These are phyloP conservation scores for Netelia virgata DNA, from an alignment of 2,888 invertebrate species.

Conservation along the genomic window DNA sequence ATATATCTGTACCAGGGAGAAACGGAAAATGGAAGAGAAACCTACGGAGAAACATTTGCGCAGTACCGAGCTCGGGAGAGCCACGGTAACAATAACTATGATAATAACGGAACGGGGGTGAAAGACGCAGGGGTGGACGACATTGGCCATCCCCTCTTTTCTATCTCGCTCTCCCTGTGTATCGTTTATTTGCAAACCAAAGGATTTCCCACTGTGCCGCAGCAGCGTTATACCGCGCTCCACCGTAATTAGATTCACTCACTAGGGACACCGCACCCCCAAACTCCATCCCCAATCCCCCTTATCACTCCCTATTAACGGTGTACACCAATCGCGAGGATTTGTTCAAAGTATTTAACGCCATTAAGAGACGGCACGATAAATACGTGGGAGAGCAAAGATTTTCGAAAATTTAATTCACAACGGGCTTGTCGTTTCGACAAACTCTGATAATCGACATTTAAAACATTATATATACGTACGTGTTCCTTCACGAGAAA, in stretches of 20 bases:
- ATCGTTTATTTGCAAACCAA: constrained; percentile 68
- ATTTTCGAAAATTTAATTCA: background rate
- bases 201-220: constrained; percentile 62
- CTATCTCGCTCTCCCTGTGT: background rate
- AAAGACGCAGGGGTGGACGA: constrained; percentile 32
- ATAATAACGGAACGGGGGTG: constrained; percentile 52
- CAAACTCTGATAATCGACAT: background rate
- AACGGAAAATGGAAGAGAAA: constrained; percentile 18
- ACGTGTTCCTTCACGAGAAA: background rate
- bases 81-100: constrained; percentile 59
- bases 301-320: constrained; percentile 28
- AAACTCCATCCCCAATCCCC: constrained; percentile 26
- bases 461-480: background rate
- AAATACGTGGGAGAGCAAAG: constrained; percentile 2
- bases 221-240: constrained; percentile 52
- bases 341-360: constrained; percentile 66
- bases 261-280: constrained; percentile 65
- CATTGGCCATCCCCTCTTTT: constrained; percentile 32
- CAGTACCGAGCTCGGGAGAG: constrained; percentile 18
- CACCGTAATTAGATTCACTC: constrained; percentile 68
- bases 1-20: constrained; percentile 26
- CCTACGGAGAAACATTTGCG: constrained; percentile 47
- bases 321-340: constrained; percentile 53
- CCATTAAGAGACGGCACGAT: constrained; percentile 41
- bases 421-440: background rate